Percentiles rank a stretch among this genome's conserved stretches.
These are phyloP conservation scores for Zaprionus gabonicus DNA, from an alignment of 1,140 invertebrate species.

Conservation along the genomic window DNA sequence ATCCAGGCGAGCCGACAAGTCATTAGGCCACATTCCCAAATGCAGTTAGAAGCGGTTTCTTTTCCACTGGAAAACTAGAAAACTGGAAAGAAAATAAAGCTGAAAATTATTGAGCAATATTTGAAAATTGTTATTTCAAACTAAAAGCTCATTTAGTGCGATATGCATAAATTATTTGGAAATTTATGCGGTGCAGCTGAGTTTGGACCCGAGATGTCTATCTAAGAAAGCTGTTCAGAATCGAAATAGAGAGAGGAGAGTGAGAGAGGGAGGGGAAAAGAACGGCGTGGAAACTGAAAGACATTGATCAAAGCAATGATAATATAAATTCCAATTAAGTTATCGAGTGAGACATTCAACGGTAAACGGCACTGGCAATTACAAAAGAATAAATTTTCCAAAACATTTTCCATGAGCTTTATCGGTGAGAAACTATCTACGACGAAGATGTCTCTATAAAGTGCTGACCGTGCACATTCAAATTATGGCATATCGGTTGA, in stretches of 20 bases:
- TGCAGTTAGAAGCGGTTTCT: constrained; percentile 19
- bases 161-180: constrained; percentile 63
- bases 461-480: constrained; percentile 67
- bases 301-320: constrained; percentile 75
- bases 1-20: constrained; percentile 58
- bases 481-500: constrained; percentile 78
- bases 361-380: constrained; percentile 77
- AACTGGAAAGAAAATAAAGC: not conserved
- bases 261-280: not conserved
- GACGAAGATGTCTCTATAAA: constrained; percentile 71
- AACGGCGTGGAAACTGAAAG: constrained; percentile 26
- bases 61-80: not conserved
- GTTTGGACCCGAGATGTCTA: constrained; percentile 42
- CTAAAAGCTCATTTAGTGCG: constrained; percentile 62
- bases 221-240: constrained; percentile 40
- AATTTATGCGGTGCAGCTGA: constrained; percentile 60
- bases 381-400: constrained; percentile 69
- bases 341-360: constrained; percentile 74
- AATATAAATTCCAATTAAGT: constrained; percentile 81
- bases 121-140: constrained; percentile 37
- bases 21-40: constrained; percentile 57
- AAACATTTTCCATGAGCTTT: constrained; percentile 27
- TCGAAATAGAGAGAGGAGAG: constrained; percentile 7
- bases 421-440: constrained; percentile 77
- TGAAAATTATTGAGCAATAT: not conserved